These are phyloP conservation scores for Seriola quinqueradiata DNA, from an alignment of 2,113 vertebrate species.

Conservation along the genomic window DNA sequence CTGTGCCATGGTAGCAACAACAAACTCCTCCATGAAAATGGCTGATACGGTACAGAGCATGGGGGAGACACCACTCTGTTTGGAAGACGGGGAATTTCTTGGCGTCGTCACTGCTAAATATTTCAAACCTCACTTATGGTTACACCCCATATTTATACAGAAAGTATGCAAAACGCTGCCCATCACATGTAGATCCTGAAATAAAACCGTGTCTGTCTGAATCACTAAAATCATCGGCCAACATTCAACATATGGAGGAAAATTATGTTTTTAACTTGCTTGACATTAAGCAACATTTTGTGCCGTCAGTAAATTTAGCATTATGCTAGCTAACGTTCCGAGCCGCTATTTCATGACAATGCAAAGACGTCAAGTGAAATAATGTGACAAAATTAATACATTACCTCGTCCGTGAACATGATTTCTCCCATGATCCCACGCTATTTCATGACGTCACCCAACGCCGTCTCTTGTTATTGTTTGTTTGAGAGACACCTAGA, in stretches of 20 bases:
- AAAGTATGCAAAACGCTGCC: neutral
- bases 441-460: too few species aligned
- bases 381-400: too few species aligned
- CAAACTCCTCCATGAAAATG: neutral
- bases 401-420: too few species aligned
- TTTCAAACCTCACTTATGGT: neutral
- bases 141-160: neutral
- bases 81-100: constrained; percentile 3
- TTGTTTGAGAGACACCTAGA: too few species aligned
- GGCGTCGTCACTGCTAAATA: neutral
- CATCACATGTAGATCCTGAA: neutral
- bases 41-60: neutral
- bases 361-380: too few species aligned
- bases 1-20: neutral
- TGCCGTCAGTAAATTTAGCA: too few species aligned
- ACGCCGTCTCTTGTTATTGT: too few species aligned
- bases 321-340: too few species aligned
- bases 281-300: too few species aligned
- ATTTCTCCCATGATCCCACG: too few species aligned
- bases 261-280: neutral
- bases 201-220: neutral
- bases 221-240: neutral
- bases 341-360: too few species aligned
- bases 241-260: neutral
- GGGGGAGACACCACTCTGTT: neutral